phyloP scores from a whole-genome alignment of 1,140 invertebrate species.

The Drosophila punjabiensis region DNA sequence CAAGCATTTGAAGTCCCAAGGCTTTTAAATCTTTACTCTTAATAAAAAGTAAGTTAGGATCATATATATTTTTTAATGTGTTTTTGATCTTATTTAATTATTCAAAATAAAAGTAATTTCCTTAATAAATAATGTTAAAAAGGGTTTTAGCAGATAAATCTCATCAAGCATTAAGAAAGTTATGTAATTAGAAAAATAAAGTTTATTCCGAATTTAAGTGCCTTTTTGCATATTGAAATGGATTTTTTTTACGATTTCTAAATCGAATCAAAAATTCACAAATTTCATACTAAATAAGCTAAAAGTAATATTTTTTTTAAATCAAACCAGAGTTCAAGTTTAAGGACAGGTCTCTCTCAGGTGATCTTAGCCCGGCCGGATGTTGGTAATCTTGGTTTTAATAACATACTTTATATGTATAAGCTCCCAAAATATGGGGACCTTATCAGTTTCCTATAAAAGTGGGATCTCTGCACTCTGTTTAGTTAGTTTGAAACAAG shows the following conservation, averaged over 20 bases:
- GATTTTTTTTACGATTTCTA: background rate
- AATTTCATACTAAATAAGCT: background rate
- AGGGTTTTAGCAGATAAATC: too few species aligned
- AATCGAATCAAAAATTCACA: background rate
- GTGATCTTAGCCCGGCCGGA: background rate
- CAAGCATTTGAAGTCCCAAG: background rate
- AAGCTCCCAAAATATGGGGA: background rate
- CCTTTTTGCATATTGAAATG: too few species aligned
- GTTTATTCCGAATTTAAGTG: background rate
- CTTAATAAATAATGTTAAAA: too few species aligned
- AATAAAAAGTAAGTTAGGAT: too few species aligned
- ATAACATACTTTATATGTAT: background rate
- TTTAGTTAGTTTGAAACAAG: constrained; percentile 9
- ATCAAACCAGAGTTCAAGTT: constrained; percentile 7
- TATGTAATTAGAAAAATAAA: background rate
- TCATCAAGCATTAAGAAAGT: too few species aligned
- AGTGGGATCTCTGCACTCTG: background rate
- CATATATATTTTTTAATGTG: too few species aligned
- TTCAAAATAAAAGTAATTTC: too few species aligned
- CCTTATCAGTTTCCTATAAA: constrained; percentile 17
- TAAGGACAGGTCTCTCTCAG: background rate
- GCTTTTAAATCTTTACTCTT: background rate
- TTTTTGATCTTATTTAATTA: too few species aligned
- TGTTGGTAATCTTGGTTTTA: background rate
- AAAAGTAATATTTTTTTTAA: background rate